These are phyloP conservation scores for Spialia ferax DNA, from an alignment of 2,888 invertebrate species.

Conservation along the genomic window DNA sequence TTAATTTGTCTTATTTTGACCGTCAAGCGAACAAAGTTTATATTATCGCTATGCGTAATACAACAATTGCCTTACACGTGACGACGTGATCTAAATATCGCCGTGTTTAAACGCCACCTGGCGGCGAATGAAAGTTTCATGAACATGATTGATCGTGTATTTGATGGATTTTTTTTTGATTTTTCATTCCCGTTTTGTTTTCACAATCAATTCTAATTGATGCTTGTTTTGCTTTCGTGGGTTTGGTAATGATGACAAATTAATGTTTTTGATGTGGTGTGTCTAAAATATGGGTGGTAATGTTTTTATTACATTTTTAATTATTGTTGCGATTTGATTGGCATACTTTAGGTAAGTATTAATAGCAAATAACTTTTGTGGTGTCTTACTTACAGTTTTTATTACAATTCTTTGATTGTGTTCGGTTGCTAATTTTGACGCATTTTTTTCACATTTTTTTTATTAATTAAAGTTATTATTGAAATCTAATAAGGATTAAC, in stretches of 20 bases:
- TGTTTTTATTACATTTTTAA: neutral
- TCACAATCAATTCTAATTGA: constrained; percentile 19
- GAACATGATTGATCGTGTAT: constrained; percentile 37
- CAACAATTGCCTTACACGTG: constrained; percentile 20
- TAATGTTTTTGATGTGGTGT: neutral
- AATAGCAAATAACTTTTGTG: no score
- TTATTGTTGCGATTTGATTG: no score
- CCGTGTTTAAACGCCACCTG: constrained; percentile 53
- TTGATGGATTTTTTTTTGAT: constrained; percentile 44
- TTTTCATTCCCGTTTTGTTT: constrained; percentile 48
- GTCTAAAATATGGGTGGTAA: neutral
- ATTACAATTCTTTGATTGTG: no score
- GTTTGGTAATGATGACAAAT: constrained; percentile 6
- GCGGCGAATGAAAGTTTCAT: constrained; percentile 59
- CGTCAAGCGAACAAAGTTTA: no score
- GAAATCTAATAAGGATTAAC: no score
- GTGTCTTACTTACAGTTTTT: no score
- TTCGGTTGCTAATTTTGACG: no score
- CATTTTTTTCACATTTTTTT: no score
- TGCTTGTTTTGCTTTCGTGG: constrained; percentile 12
- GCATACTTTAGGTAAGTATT: no score
- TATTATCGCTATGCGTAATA: no score
- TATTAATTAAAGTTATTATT: no score
- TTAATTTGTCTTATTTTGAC: no score
- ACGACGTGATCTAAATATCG: constrained; percentile 64